Base-by-base conservation (phyloP, 2,888 invertebrate species). In the Hyppa rectilinea region DNA sequence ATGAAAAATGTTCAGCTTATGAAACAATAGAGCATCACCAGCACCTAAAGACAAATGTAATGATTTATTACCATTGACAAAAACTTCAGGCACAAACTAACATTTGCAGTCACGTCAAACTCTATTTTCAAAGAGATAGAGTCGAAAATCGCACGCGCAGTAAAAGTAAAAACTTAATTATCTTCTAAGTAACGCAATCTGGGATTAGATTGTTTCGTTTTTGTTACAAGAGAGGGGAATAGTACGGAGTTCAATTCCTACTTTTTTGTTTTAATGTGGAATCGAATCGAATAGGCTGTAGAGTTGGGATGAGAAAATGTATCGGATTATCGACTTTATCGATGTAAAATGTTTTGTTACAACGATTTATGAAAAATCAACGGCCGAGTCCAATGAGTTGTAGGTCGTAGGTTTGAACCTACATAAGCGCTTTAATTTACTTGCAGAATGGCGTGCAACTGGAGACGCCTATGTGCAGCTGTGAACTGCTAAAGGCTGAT, bases 31-130 rank as follows among this genome's bases (percentile, higher is more conserved):
- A 71, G 87, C 89, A 90, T 94, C 92, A 92, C 89, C 87, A 91
- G 87, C 93, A 91, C 92, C 89, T 90, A 82, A 85, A 91, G 92
- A 94, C 94, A 92, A 94, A 94, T 94, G 89, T 88, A 83, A 88
- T 90, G 92, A 94, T 94, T 94, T 94, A 94, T 93, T 90, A 85
- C 81, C 84, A 84, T 69, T 86, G 82, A 89, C 87, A 91, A 91
- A 92, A 92, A 91, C 79, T 59, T 17, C 0, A 52, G 26, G 23
- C 34, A 52, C 63, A 31, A 66, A 31, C 31, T 40, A 20, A 43
- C 9, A 43, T 66, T 52, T 70, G 26, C 59, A 3, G 20, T 40
- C 12, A 73, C 12, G 1, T 34, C 55, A 2, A 56, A 43, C 71
- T 64, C 53, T 82, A 82, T 61, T 4, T 0, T 4, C 2, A 10